Evolutionary conservation across 1,140 invertebrate genomes (phyloP), one percentile per base, ranked within the genome.

Genomic region (Asbolus verrucosus): DNA sequence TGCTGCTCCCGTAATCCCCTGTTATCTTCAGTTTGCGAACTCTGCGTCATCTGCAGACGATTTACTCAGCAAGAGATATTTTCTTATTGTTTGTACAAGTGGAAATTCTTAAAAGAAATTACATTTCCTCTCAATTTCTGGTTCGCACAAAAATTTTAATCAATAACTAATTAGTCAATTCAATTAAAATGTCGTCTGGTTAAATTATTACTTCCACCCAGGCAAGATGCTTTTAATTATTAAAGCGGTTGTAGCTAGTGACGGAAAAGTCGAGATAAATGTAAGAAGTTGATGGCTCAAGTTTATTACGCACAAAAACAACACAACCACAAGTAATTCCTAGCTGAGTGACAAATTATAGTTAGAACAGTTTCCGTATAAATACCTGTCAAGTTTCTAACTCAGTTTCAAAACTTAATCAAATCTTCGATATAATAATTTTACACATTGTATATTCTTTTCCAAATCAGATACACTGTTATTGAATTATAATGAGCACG

Each of bases 401-500:
- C 3, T 27, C 8, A 27, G 24, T 27, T 27, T 27, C 8, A 27
- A 36, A 11, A 36, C 33, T 36, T 36, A 3, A 36, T 36, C 33
- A 36, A 36, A 36, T n/a, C 33, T 36, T 36, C 33, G 33, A 11
- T n/a, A n/a, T 2, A n/a, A 11, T 36, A 36, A 36, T 36, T 36
- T 36, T 36, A 36, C 3, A 36, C 33, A 36, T 36, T 36, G 39
- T 43, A 14, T 43, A 15, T 9, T 54, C 14, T 24, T 3, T 11
- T 19, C 27, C 4, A 11, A 54, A 54, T 54, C 27, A 54, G 46
- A 13, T 54, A 54, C 19, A 27, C 27, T 54, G 46, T 54, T 54
- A 16, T 16, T 14, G n/a, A 24, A n/a, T 46, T 54, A 24, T 54
- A 24, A 6, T 18, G 4, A n/a, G 19, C 19, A n/a, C 33, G 33